Percentiles rank a stretch among this genome's conserved stretches.
Conservation (phyloP, 2,888 invertebrate species). For the Orthosia gracilis region DNA sequence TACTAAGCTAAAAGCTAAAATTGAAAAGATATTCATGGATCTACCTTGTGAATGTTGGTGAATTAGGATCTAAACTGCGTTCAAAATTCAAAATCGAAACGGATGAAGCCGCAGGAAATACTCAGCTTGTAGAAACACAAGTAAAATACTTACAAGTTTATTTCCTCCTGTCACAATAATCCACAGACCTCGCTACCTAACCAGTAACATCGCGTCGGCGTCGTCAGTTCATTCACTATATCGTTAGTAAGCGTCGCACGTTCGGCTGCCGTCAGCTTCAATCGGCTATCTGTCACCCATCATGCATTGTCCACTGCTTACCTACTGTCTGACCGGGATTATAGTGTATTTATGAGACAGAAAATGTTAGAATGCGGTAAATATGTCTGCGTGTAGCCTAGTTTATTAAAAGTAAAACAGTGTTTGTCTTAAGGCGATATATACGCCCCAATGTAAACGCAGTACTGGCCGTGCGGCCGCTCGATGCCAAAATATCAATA, state of each 20-base stretch:
- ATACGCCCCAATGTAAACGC: too few species aligned
- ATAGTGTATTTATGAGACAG: conserved; percentile 9
- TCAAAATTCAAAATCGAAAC: not conserved
- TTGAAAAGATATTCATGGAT: too few species aligned
- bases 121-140: not conserved
- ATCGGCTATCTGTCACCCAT: conserved; percentile 50
- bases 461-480: too few species aligned
- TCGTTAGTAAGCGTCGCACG: conserved; percentile 45
- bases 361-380: not conserved
- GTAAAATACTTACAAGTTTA: not conserved
- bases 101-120: not conserved
- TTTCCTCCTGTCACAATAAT: conserved; percentile 27
- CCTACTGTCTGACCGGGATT: conserved; percentile 36
- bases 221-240: conserved; percentile 47
- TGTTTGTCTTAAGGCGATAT: too few species aligned
- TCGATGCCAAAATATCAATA: too few species aligned
- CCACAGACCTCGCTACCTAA: conserved; percentile 18
- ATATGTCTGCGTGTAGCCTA: not conserved
- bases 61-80: too few species aligned
- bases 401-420: not conserved
- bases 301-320: conserved; percentile 39
- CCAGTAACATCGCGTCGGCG: not conserved
- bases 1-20: too few species aligned
- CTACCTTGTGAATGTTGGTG: too few species aligned
- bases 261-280: conserved; percentile 31